Evolutionary conservation across 1,140 invertebrate genomes (phyloP).

Genomic region (Limonius californicus): DNA sequence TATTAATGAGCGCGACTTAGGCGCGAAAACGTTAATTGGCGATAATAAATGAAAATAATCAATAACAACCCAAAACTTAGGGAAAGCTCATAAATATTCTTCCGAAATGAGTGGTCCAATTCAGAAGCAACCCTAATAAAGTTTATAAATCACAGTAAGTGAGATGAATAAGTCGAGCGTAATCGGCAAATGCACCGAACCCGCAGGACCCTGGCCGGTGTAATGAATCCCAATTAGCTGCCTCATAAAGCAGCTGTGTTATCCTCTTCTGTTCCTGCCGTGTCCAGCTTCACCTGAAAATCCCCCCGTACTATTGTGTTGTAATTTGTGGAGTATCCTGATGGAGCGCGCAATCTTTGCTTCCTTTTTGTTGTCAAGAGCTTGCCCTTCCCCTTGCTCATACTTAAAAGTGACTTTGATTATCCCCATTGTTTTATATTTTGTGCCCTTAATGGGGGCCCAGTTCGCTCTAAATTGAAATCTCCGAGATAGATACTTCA

Average conservation of each 20-base stretch:
- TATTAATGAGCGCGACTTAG: no score
- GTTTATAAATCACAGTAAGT: slow-evolving; percentile 36
- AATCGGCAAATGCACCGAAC: slow-evolving; percentile 34
- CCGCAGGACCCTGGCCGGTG: slow-evolving; percentile 29
- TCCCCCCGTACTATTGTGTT: background rate
- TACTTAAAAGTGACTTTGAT: no score
- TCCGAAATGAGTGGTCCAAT: slow-evolving; percentile 10
- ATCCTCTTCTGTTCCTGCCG: slow-evolving; percentile 25
- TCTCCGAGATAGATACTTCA: background rate
- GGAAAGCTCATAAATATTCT: slow-evolving; percentile 9
- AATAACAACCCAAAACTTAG: background rate
- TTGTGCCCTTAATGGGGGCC: background rate
- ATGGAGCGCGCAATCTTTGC: background rate
- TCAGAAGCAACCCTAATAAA: slow-evolving; percentile 23
- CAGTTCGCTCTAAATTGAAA: background rate
- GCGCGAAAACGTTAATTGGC: slow-evolving; percentile 1
- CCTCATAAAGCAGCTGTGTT: slow-evolving; percentile 32
- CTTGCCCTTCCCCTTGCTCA: no score
- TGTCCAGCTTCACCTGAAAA: slow-evolving; percentile 13
- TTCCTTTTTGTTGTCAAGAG: no score
- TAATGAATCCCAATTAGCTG: slow-evolving; percentile 38
- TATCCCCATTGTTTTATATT: background rate
- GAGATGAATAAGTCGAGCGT: slow-evolving; percentile 34
- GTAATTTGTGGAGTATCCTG: slow-evolving; percentile 3
- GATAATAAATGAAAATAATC: slow-evolving; percentile 11